Evolutionary conservation across 2,113 vertebrate genomes (phyloP).

Genomic region (Sceloporus undulatus): DNA sequence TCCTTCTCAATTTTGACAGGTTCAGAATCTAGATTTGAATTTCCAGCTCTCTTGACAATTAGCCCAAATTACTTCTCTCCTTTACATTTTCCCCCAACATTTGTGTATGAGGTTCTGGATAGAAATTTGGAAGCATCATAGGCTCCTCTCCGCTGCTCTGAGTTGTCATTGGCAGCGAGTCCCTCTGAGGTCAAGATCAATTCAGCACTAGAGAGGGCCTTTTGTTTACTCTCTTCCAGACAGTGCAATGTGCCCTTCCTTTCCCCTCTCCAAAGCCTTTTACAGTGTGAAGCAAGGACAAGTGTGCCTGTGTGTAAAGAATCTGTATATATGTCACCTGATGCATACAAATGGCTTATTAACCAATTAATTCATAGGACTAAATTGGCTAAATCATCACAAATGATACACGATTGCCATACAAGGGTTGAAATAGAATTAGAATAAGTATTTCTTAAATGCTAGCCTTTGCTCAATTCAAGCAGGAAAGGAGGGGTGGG

Average conservation of each 20-base stretch:
- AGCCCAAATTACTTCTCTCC: constrained; percentile 31
- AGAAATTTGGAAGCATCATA: not conserved
- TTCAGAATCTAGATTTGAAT: constrained; percentile 55
- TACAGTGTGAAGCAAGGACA: constrained; percentile 69
- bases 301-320: constrained; percentile 59
- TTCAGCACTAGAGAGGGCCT: constrained; percentile 39
- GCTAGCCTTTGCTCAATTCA: constrained; percentile 61
- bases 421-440: constrained; percentile 74
- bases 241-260: constrained; percentile 46
- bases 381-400: constrained; percentile 79
- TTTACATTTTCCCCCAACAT: not conserved
- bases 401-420: constrained; percentile 75
- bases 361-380: constrained; percentile 77
- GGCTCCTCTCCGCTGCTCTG: constrained; percentile 32
- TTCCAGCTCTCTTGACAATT: constrained; percentile 35
- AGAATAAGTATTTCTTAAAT: constrained; percentile 77
- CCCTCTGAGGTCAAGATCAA: constrained; percentile 71
- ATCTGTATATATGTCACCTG: constrained; percentile 63
- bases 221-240: constrained; percentile 43
- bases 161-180: constrained; percentile 60
- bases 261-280: constrained; percentile 52
- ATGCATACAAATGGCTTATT: constrained; percentile 78
- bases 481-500: constrained; percentile 53
- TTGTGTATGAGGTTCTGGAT: fast-evolving
- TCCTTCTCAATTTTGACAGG: constrained; percentile 48